A percentile compares a stretch with the other conserved stretches of the same genome.
Conservation (phyloP, 2,888 invertebrate species). For the Aphidius colemani region DNA sequence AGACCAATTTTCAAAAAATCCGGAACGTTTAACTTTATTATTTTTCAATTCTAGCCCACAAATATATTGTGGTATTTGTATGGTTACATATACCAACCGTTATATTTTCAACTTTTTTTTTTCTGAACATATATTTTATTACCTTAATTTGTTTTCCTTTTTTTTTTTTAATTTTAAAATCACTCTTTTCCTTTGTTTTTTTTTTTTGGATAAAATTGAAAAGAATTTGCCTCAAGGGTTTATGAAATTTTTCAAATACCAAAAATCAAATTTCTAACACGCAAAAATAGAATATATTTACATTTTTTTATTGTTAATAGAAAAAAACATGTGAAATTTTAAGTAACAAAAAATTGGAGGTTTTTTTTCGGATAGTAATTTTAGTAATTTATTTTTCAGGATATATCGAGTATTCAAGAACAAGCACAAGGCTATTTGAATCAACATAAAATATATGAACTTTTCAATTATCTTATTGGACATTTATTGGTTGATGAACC, state of each 20-base stretch:
- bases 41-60: conserved; percentile 33
- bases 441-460: conserved; percentile 58
- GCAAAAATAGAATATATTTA: neutral
- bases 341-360: neutral
- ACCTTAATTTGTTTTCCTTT: conserved; percentile 17
- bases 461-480: conserved; percentile 60
- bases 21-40: conserved; percentile 33
- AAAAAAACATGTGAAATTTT: conserved; percentile 3
- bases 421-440: conserved; percentile 57
- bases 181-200: too few relatives aligned
- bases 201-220: neutral
- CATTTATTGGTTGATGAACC: conserved; percentile 59
- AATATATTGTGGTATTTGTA: conserved; percentile 14
- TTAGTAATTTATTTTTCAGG: conserved; percentile 25
- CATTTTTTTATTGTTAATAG: conserved; percentile 1
- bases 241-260: conserved; percentile 18
- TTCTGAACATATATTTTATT: conserved; percentile 16
- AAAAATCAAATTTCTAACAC: conserved; percentile 10
- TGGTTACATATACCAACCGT: conserved; percentile 17
- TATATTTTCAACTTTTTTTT: conserved; percentile 17
- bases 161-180: conserved; percentile 18
- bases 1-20: conserved; percentile 39
- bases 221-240: conserved; percentile 1
- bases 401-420: conserved; percentile 45
- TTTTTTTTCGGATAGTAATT: neutral